Evolutionary conservation across 37 sponge, comb jelly and placozoan species (phyloP).

Genomic region (Theonella swinhoei): DNA sequence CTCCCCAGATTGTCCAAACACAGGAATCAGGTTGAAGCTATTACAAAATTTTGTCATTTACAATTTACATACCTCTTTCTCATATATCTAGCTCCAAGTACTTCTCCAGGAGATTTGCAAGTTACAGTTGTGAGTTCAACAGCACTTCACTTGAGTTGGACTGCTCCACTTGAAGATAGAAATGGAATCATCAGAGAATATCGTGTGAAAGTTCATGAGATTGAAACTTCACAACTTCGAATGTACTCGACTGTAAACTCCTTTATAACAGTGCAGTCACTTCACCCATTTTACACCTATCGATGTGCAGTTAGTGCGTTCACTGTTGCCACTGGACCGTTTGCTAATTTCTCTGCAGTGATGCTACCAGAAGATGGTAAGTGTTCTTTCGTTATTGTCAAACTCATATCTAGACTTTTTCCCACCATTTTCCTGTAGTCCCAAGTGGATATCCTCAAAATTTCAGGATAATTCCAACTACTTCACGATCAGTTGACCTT

Average conservation of each 20-base stretch:
- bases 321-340: slow-evolving; percentile 38
- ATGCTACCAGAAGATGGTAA: background rate
- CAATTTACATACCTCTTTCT: no score
- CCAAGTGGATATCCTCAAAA: slow-evolving; percentile 1
- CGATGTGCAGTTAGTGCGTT: slow-evolving; percentile 25
- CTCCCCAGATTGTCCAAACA: background rate
- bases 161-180: slow-evolving; percentile 10
- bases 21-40: background rate
- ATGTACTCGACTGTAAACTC: background rate
- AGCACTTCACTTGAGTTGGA: slow-evolving; percentile 3
- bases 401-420: no score
- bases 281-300: slow-evolving; percentile 40
- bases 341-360: background rate
- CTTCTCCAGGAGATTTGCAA: background rate
- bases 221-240: background rate
- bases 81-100: background rate
- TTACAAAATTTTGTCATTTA: no score
- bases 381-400: no score
- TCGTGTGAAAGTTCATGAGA: background rate
- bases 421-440: no score
- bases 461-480: background rate
- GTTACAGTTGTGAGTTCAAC: background rate
- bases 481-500: background rate
- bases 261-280: background rate
- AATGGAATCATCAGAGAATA: slow-evolving; percentile 26